A percentile compares a stretch with the other conserved stretches of the same genome.
These are phyloP conservation scores for Gryon sp. DNA, from an alignment of 1,140 invertebrate species.

Conservation along the genomic window DNA sequence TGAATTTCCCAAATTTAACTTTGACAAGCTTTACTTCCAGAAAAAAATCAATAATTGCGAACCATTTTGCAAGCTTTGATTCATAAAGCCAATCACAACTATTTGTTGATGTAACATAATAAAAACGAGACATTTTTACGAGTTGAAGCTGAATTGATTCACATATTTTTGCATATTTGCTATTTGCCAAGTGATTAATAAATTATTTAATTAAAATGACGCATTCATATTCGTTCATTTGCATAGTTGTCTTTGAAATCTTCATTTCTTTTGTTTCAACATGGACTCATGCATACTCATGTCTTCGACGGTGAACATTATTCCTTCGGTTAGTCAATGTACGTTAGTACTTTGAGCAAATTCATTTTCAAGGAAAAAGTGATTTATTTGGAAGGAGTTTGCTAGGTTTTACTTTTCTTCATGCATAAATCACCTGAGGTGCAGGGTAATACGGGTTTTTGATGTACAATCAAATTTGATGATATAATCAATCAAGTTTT, in stretches of 20 bases:
- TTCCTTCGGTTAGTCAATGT: conserved; percentile 32
- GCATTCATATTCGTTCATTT: conserved; percentile 23
- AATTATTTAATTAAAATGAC: conserved; percentile 29
- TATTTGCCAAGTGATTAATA: conserved; percentile 5
- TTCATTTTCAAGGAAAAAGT: conserved; percentile 44
- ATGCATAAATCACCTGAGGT: conserved; percentile 40
- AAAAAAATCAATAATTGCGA: conserved; percentile 1
- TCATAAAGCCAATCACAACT: conserved; percentile 6
- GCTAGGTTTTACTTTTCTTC: conserved; percentile 14
- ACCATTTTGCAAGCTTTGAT: conserved; percentile 12
- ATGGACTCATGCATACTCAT: conserved; percentile 20
- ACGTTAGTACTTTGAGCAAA: conserved; percentile 18
- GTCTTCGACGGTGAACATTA: conserved; percentile 11
- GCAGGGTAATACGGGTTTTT: conserved; percentile 16
- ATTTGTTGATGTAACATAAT: conserved; percentile 4
- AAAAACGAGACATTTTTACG: conserved; percentile 1
- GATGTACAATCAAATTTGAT: conserved; percentile 40
- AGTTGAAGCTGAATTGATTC: too few species aligned
- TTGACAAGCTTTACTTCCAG: conserved; percentile 9
- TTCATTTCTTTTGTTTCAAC: conserved; percentile 29
- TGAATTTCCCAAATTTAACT: conserved; percentile 17
- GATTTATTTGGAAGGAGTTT: conserved; percentile 38
- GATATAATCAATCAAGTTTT: conserved; percentile 35
- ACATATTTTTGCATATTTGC: background rate
- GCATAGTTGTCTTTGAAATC: conserved; percentile 6